Evolutionary conservation across 2,797 vertebrate species (phyloP).

Genomic region (Petrocephalus sullivani): DNA sequence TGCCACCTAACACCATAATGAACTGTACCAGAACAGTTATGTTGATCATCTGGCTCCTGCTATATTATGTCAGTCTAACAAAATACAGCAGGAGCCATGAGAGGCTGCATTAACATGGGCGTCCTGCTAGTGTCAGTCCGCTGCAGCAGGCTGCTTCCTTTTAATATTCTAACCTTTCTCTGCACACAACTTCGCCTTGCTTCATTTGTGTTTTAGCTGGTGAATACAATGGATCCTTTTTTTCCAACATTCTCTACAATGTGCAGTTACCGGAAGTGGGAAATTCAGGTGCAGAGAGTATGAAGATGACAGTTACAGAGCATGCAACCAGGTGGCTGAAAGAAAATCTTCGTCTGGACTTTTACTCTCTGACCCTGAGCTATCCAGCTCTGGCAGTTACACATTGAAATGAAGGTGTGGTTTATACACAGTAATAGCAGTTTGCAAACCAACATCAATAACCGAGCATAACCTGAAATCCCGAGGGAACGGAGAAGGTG

Average conservation of each 20-base stretch:
- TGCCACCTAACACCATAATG: slow-evolving; percentile 1
- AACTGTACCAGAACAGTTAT: slow-evolving; percentile 31
- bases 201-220: neutral
- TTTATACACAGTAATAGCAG: neutral
- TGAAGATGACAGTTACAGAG: neutral
- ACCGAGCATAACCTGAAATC: neutral
- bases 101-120: neutral
- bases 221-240: neutral
- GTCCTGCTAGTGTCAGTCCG: neutral
- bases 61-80: neutral
- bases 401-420: neutral
- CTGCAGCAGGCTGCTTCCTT: neutral
- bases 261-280: neutral
- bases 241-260: neutral
- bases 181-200: neutral
- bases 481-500: neutral
- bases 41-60: slow-evolving; percentile 26
- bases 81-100: neutral
- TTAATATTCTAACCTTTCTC: neutral
- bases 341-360: neutral
- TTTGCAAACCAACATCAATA: neutral
- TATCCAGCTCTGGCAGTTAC: neutral
- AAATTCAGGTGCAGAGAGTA: neutral
- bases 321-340: neutral
- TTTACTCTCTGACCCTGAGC: neutral